Percentiles rank a stretch among this genome's conserved stretches.
Evolutionary conservation across 1,140 invertebrate species (phyloP).

Genomic region (Heliconius melpomene): DNA sequence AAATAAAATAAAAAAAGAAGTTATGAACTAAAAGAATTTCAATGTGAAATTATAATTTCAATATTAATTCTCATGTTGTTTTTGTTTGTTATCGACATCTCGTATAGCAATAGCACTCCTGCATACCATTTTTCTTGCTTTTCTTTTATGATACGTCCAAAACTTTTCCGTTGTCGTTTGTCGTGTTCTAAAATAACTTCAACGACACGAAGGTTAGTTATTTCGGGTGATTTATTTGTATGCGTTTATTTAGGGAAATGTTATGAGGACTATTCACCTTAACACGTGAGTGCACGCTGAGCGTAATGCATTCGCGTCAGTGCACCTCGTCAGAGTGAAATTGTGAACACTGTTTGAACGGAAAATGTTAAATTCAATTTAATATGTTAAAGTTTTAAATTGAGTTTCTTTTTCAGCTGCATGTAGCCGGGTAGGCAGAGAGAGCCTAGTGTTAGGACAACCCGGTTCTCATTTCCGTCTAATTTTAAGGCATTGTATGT

Average conservation of each 20-base stretch:
- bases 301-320: slow-evolving; percentile 12
- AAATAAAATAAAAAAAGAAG: neutral
- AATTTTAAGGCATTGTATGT: no score
- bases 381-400: neutral
- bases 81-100: slow-evolving; percentile 33
- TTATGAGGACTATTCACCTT: slow-evolving; percentile 21
- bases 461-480: no score
- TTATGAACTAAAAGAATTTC: no score
- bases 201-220: slow-evolving; percentile 21
- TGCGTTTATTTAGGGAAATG: slow-evolving; percentile 21
- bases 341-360: slow-evolving; percentile 6
- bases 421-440: no score
- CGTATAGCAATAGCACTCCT: neutral
- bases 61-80: slow-evolving; percentile 9
- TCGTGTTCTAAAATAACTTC: slow-evolving; percentile 6
- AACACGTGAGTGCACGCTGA: slow-evolving; percentile 14
- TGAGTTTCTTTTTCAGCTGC: neutral
- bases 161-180: slow-evolving; percentile 26
- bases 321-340: neutral
- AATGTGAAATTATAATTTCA: slow-evolving; percentile 21
- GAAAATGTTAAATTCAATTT: slow-evolving; percentile 22
- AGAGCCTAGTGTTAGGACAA: no score
- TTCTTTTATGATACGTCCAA: slow-evolving; percentile 26
- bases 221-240: slow-evolving; percentile 23
- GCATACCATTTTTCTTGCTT: slow-evolving; percentile 31